phyloP scores from a whole-genome alignment of 2,113 vertebrate species.

The Prunella fulvescens region DNA sequence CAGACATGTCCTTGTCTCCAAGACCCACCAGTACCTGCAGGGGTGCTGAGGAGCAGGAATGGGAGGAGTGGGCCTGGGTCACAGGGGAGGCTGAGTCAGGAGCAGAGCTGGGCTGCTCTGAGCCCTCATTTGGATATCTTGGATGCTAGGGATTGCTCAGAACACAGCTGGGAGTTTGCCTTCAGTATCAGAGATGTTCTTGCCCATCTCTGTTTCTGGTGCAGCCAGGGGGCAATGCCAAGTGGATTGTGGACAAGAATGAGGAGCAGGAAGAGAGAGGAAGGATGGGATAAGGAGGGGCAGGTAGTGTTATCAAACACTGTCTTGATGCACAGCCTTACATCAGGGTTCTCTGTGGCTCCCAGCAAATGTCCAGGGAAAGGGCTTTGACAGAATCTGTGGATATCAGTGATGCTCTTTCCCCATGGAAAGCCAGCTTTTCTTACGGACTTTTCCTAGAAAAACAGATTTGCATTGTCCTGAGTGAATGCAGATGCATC shows the following conservation, averaged over 20 bases:
- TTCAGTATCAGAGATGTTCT: not conserved
- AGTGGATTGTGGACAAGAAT: not conserved
- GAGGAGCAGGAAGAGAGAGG: not conserved
- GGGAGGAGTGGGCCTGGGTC: not conserved
- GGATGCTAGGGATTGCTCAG: not conserved
- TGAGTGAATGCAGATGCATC: conserved; percentile 53
- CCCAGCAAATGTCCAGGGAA: not conserved
- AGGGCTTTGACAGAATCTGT: not conserved
- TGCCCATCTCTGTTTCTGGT: not conserved
- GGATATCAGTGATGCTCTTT: not conserved
- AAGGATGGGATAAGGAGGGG: not conserved
- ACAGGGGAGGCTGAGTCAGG: not conserved
- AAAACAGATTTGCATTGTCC: conserved; percentile 45
- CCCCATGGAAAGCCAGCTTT: not conserved
- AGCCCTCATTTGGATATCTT: not conserved
- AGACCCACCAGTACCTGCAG: not conserved
- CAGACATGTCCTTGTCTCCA: not conserved
- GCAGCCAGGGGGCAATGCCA: not conserved
- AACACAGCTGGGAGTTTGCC: not conserved
- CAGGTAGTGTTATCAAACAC: not conserved
- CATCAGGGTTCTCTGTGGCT: not conserved
- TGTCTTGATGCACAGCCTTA: not conserved
- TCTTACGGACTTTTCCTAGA: not conserved
- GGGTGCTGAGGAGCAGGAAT: not conserved
- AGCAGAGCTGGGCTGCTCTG: not conserved